These are phyloP conservation scores for Amphipyra berbera DNA, from an alignment of 2,888 invertebrate species.

Conservation along the genomic window DNA sequence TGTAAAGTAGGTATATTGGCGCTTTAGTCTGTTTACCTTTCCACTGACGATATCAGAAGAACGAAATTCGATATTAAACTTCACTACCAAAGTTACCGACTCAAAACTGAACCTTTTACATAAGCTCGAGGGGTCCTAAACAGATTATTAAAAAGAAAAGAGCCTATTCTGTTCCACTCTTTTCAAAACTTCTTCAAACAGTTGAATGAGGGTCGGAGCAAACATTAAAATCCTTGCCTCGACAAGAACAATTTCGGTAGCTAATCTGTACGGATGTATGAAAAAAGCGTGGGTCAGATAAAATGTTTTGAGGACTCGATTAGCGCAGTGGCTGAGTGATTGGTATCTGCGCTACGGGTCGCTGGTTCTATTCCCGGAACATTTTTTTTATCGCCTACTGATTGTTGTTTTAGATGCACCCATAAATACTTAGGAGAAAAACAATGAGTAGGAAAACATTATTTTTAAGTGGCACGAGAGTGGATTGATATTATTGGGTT, in stretches of 20 bases:
- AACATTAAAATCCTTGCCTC: slow-evolving; percentile 43
- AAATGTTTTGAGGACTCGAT: neutral
- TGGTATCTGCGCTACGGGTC: too few relatives aligned
- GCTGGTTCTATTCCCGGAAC: too few relatives aligned
- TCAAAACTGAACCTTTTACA: slow-evolving; percentile 12
- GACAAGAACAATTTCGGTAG: slow-evolving; percentile 48
- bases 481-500: too few relatives aligned
- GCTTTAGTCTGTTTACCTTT: too few relatives aligned
- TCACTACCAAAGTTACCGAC: slow-evolving; percentile 2
- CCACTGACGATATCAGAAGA: neutral
- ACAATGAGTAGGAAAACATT: too few relatives aligned
- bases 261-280: slow-evolving; percentile 39
- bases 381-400: too few relatives aligned
- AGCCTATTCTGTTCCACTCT: slow-evolving; percentile 23
- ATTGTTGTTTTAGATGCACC: too few relatives aligned
- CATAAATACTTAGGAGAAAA: too few relatives aligned
- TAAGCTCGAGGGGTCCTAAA: slow-evolving; percentile 19
- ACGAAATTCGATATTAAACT: neutral
- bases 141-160: slow-evolving; percentile 32
- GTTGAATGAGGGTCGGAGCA: slow-evolving; percentile 31
- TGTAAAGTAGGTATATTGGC: too few relatives aligned
- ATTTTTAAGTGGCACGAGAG: too few relatives aligned
- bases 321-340: neutral
- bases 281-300: neutral
- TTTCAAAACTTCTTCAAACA: slow-evolving; percentile 29